Conservation (phyloP, 1,140 invertebrate species). For the Solen grandis region DNA sequence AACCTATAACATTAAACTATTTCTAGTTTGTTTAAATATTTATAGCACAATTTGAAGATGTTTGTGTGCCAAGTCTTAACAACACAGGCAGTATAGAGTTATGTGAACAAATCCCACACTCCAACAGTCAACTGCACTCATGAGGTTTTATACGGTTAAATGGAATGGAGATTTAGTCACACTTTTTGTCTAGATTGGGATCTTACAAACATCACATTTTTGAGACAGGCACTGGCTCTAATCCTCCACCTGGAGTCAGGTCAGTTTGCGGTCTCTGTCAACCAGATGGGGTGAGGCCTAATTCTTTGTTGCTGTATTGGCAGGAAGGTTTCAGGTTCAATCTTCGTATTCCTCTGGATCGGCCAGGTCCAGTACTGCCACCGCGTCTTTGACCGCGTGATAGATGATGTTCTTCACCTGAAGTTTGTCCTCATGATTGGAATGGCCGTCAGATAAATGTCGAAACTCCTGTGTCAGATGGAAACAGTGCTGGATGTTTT, state of each 20-base stretch:
- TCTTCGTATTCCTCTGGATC: slow-evolving; percentile 67
- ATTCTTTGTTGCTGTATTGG: not conserved
- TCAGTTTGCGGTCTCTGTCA: not conserved
- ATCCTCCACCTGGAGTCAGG: not conserved
- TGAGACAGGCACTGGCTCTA: not conserved
- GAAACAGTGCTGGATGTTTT: slow-evolving; percentile 98
- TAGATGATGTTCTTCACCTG: slow-evolving; percentile 99
- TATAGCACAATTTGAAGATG: too few relatives aligned
- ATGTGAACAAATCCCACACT: too few relatives aligned
- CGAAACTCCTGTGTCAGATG: slow-evolving; percentile 98
- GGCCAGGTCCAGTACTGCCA: slow-evolving; percentile 84
- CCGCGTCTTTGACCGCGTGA: slow-evolving; percentile 97
- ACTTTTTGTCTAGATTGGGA: too few relatives aligned
- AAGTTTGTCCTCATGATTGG: slow-evolving; percentile 99
- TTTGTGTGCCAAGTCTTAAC: too few relatives aligned
- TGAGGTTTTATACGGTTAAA: too few relatives aligned
- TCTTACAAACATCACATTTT: not conserved
- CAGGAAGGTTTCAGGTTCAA: not conserved
- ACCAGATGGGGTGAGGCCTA: not conserved
- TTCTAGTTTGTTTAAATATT: too few relatives aligned
- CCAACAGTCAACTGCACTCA: too few relatives aligned
- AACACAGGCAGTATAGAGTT: too few relatives aligned
- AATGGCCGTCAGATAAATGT: slow-evolving; percentile 95
- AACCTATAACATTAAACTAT: too few relatives aligned
- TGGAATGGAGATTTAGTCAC: too few relatives aligned